Percentiles rank a stretch among this genome's conserved stretches.
Evolutionary conservation across 2,797 vertebrate species (phyloP).

Genomic region (Australoheros facetus): DNA sequence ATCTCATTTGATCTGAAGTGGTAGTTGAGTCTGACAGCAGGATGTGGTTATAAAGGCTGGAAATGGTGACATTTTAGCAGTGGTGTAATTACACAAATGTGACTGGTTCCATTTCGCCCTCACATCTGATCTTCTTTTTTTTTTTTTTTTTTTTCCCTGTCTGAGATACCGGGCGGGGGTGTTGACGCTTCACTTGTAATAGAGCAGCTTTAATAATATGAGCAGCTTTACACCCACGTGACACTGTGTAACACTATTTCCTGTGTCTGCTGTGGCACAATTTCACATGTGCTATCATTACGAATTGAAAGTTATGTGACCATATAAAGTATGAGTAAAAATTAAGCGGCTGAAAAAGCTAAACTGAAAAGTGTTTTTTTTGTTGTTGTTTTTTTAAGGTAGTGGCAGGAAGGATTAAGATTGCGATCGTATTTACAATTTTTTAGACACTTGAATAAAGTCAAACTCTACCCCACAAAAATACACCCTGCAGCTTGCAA

Average conservation of each 20-base stretch:
- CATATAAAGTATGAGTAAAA: not conserved
- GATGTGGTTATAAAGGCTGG: constrained; percentile 50
- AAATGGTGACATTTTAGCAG: constrained; percentile 31
- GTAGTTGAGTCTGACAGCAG: constrained; percentile 32
- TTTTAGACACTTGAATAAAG: not conserved
- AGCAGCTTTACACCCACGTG: not conserved
- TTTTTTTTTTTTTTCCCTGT: not conserved
- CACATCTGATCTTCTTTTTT: not conserved
- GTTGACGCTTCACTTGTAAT: not conserved
- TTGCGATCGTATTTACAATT: not conserved
- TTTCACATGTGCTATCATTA: not conserved
- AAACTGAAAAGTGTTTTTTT: not conserved
- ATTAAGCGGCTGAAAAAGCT: not conserved
- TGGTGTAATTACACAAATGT: not conserved
- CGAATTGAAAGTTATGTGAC: not conserved
- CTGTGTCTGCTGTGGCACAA: not conserved
- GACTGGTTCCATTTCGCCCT: not conserved
- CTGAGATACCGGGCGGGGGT: not conserved
- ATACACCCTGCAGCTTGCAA: not conserved
- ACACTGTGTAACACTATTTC: not conserved
- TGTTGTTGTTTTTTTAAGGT: not conserved
- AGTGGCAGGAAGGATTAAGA: not conserved
- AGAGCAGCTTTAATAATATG: not conserved
- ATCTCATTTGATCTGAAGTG: constrained; percentile 8
- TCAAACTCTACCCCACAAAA: not conserved